Evolutionary conservation across 2,113 vertebrate genomes (phyloP), one percentile per base, ranked within the genome.

Genomic region (Heterotilapia buettikoferi): DNA sequence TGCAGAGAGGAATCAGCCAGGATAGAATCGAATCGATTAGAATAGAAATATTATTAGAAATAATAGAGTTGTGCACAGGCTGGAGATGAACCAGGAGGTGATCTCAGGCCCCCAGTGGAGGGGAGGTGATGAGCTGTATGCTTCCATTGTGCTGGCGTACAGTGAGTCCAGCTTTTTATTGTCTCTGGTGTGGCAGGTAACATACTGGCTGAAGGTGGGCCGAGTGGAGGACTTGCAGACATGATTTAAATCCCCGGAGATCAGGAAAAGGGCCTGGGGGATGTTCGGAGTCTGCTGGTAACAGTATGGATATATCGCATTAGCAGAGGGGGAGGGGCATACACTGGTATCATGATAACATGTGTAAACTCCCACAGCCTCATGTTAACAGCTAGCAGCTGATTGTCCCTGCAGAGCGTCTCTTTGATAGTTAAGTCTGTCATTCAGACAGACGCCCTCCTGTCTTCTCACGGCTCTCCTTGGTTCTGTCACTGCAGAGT

Each of bases 11-110:
- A 73, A 73, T 73, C 38, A 29, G 21, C 21, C 68, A 76, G 40
- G 14, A 3, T 11, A 2, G 59, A 33, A 33, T 61, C 0, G 1
- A 19, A 33, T 61, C 3, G 16, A 33, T 1, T 36, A 1, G 31
- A 63, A 63, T 36, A 36, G 18, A 36, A 66, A 16, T 59, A 29
- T 29, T 16, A 59, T 59, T 59, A 59, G 26, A 59, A 0, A 59
- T 16, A 59, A 63, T 2, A 33, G 29, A 61, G 9, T 63, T 63
- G 29, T 19, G 29, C 29, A 63, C 18, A 63, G 31, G 59, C 59
- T 63, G 59, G 59, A n/a, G 59, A 38, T 38, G 36, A 18, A 36
- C 59, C 31, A 63, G 31, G 9, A 36, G 31, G 31, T n/a, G 59
- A 0, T 4, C 16, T 33, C 29, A 36, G 31, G 16, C 31, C 56